Base-by-base conservation (phyloP, 2,797 vertebrate genomes). In the Phoebastria nigripes region DNA sequence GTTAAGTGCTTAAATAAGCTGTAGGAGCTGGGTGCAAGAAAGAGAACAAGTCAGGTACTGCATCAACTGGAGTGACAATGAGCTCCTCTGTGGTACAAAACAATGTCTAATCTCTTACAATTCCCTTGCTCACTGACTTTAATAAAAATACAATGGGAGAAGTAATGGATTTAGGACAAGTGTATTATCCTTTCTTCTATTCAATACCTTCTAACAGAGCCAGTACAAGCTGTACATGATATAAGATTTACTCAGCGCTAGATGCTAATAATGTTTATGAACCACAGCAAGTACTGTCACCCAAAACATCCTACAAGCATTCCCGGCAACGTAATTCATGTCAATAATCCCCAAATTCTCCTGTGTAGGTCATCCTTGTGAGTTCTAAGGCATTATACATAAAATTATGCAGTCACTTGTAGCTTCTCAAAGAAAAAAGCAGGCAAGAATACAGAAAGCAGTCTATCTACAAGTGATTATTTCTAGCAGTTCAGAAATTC, bases 131-230 rank as follows among this genome's bases (percentile, higher is more conserved):
- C 74, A 39, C 42, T 55, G 89, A 96, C 93, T 92, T 95, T 77
- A 95, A 96, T 93, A 85, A 97, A 95, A 97, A 88, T 71, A 96
- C 80, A 96, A 95, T 59, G 47, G 51, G 33, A 89, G 47, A 82
- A 87, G 67, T 90, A 96, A 94, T 47, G 80, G 87, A 94, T 91
- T 91, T 90, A 94, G 88, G 88, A 96, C 91, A 88, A 69, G 82
- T 71, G 37, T 66, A 81, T 90, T 93, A 90, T 56, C 31, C 73
- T 54, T 94, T 83, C 61, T 80, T 47, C 80, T 90, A 83, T 72
- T 93, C 82, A 83, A 55, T 47, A 35, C 39, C 41, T 84, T 81
- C 47, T 90, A 94, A 90, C 14, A 77, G 82, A 90, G 55, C 16
- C 47, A 16, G 41, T 86, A 95, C 59, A 85, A 94, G 93, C 63